Percentiles rank a stretch among this genome's conserved stretches.
Evolutionary conservation across 2,113 vertebrate genomes (phyloP).

Genomic region (Vicugna pacos): DNA sequence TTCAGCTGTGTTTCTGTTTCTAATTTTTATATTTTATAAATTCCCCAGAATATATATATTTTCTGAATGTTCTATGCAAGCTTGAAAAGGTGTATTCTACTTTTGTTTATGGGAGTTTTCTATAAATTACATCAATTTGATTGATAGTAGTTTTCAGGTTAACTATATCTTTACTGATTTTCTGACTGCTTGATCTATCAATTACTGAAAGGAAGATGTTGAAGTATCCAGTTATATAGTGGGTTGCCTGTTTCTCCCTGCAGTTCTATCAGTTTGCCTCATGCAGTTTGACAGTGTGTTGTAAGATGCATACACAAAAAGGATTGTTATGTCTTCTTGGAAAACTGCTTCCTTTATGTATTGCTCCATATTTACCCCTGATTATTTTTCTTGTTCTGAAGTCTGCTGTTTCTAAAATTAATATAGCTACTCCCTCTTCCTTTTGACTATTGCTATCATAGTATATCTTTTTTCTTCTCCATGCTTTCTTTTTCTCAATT

Average conservation of each 20-base stretch:
- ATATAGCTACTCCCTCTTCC: background rate
- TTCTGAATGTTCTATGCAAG: background rate
- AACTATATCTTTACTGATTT: background rate
- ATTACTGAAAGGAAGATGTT: background rate
- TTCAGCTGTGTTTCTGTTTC: background rate
- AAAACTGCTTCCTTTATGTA: background rate
- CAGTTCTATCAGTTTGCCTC: background rate
- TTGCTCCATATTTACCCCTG: background rate
- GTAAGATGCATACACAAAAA: background rate
- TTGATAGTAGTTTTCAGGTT: background rate
- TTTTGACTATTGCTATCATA: background rate
- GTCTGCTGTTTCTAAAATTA: background rate
- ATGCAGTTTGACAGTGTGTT: background rate
- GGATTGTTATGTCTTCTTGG: background rate
- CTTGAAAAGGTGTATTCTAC: background rate
- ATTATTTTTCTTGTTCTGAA: background rate
- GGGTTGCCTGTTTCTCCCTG: background rate
- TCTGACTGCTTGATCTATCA: background rate
- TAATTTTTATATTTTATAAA: background rate
- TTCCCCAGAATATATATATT: background rate
- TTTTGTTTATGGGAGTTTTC: background rate
- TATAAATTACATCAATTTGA: background rate
- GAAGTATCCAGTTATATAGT: background rate
- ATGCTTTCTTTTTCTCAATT: background rate
- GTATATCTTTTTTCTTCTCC: background rate